Evolutionary conservation across 2,888 invertebrate species (phyloP).

Genomic region (Mesopsocus fuscifrons): DNA sequence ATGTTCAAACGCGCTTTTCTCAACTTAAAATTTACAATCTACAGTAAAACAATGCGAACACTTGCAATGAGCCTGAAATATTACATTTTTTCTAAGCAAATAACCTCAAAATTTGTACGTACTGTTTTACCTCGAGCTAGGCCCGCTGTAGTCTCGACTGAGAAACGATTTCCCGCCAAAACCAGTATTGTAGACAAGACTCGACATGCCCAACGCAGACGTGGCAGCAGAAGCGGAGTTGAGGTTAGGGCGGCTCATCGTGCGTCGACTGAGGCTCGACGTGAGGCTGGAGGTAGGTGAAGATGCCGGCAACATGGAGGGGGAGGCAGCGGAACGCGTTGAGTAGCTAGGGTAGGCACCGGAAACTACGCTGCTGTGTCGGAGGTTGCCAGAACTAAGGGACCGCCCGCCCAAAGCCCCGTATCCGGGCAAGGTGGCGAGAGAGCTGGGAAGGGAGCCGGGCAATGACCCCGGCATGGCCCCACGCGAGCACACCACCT

Average conservation of each 20-base stretch:
- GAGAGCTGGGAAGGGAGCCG: too few species aligned
- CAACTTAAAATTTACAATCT: too few species aligned
- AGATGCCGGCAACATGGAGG: background rate
- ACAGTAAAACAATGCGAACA: too few species aligned
- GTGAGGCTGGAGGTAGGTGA: background rate
- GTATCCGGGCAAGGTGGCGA: background rate
- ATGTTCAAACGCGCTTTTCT: too few species aligned
- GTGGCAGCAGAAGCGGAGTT: background rate
- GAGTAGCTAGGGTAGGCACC: background rate
- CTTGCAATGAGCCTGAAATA: too few species aligned
- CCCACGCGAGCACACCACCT: conserved; percentile 3
- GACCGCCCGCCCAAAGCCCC: background rate
- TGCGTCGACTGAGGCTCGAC: conserved; percentile 1
- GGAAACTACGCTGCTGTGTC: conserved; percentile 2
- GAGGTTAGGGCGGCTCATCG: conserved; percentile 8
- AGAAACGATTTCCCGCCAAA: conserved; percentile 5
- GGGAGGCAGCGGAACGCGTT: background rate
- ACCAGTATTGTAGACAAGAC: conserved; percentile 2
- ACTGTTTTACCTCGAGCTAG: conserved; percentile 8
- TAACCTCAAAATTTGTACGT: too few species aligned
- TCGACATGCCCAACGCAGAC: conserved; percentile 4
- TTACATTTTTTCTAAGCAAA: too few species aligned
- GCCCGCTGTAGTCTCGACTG: conserved; percentile 7
- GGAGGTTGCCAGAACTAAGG: conserved; percentile 3
- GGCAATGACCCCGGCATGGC: too few species aligned